Base-by-base conservation (phyloP, 2,888 invertebrate genomes). In the Neoaliturus tenellus region DNA sequence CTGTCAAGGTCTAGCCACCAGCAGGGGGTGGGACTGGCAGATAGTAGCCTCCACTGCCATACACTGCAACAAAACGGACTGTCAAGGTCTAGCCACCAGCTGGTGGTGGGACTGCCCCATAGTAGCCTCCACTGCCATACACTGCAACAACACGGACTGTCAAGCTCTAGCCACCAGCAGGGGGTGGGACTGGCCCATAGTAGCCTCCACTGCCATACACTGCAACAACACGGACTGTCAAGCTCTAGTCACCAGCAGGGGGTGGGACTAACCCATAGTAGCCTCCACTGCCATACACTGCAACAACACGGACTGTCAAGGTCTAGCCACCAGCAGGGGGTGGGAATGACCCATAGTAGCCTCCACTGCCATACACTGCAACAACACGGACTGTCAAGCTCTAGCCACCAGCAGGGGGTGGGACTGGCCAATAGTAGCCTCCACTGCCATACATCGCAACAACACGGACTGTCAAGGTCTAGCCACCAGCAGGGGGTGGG, bases 101-200 rank as follows among this genome's bases (percentile, higher is more conserved):
- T 23, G 8, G 12, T 8, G 20, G 20, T 23, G 23, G 14, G 20
- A 55, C 55, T 12, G 14, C 6, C 51, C 20, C 55, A 55, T 20
- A 55, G 55, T 55, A 55, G 8, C 20, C 20, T 55, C 51, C 51
- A 51, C 20, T 20, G 55, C 23, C 55, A 20, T 25, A 55, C 20
- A 55, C 55, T 55, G 55, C 55, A 55, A 55, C 55, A 55, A 55
- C 25, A 55, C 25, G 12, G 23, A 55, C 20, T 23, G 55, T 55
- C 6, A n/a, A n/a, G 51, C n/a, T 8, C 6, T 4, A 51, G 51
- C 6, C 51, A 51, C 39, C 51, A 51, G 51, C 51, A 51, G 51
- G 20, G 39, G n/a, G 51, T 51, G 51, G 51, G 51, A 51, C n/a
- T 51, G 51, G 51, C 51, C 51, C 51, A n/a, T n/a, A n/a, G n/a